Base-by-base conservation (phyloP, 2,888 invertebrate species). In the Catocala fraxini region DNA sequence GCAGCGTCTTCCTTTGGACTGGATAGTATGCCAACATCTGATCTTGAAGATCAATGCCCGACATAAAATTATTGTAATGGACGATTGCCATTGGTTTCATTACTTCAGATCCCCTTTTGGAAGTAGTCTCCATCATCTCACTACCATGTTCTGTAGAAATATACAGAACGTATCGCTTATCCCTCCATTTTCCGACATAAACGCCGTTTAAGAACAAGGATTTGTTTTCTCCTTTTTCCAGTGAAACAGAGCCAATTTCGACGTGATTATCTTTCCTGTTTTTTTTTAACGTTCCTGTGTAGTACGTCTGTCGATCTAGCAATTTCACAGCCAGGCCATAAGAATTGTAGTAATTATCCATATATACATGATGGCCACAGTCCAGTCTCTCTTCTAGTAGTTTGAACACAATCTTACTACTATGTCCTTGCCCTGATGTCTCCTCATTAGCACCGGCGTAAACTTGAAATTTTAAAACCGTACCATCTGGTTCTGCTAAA, bases 121-220 rank as follows among this genome's bases (percentile, higher is more conserved):
- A 48, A 13, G 52, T 53, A 34, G 47, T 52, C 11, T 56, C 52
- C 15, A 59, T 41, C 63, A 59, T 48, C 58, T 66, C 41, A 39
- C 11, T 48, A 68, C 60, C 39, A 60, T 13, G 62, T 53, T 76
- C 73, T 25, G 77, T 75, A 0, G 75, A 73, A 34, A 77, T 75
- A 65, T 74, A 74, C 5, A 56, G 48, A 5, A 65, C 25, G 15
- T 60, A 56, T 12, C 60, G 42, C 41, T 73, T 75, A 42, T 71
- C 72, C 13, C 34, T 75, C 73, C 74, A 77, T 57, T 75, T 77
- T 4, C 79, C 75, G 11, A 79, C 59, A 55, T 77, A 75, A 10
- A 79, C 71, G 3, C 71, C 74, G 39, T 78, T 69, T 6, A 63
- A 54, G 52, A 70, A 77, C 0, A 69, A 59, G 47, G 70, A 62